Evolutionary conservation across 2,113 vertebrate species (phyloP).

Genomic region (Aptenodytes forsteri): DNA sequence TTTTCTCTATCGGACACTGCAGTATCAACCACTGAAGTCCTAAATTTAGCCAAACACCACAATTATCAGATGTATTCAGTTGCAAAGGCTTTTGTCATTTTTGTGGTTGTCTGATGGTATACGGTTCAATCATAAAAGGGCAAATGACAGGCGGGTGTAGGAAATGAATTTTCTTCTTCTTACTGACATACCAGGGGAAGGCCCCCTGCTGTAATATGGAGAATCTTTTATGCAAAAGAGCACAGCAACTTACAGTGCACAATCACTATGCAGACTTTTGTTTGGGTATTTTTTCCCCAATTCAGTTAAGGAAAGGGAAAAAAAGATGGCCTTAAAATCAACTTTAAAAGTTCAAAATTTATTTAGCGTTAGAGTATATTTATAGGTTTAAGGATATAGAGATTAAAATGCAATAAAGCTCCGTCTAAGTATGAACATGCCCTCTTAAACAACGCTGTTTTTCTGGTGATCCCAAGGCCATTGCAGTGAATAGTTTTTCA

Average conservation of each 20-base stretch:
- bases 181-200: slow-evolving; percentile 75
- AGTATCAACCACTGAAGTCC: slow-evolving; percentile 17
- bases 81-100: slow-evolving; percentile 76
- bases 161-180: slow-evolving; percentile 78
- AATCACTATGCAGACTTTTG: slow-evolving; percentile 69
- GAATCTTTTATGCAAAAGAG: slow-evolving; percentile 83
- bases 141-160: slow-evolving; percentile 76
- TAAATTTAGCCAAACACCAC: slow-evolving; percentile 68
- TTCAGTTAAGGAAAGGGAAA: slow-evolving; percentile 5
- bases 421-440: background rate
- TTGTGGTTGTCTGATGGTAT: slow-evolving; percentile 72
- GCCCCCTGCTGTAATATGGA: slow-evolving; percentile 78
- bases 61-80: slow-evolving; percentile 68
- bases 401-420: slow-evolving; percentile 20
- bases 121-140: slow-evolving; percentile 75
- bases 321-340: slow-evolving; percentile 43
- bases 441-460: background rate
- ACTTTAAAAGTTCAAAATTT: slow-evolving; percentile 39
- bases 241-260: slow-evolving; percentile 69
- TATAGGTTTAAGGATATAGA: background rate
- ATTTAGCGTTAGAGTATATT: background rate
- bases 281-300: slow-evolving; percentile 17
- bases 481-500: background rate
- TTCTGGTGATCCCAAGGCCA: background rate
- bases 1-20: background rate